Evolutionary conservation across 2,113 vertebrate genomes (phyloP), one percentile per base, ranked within the genome.

Genomic region (Acanthochromis polyacanthus): DNA sequence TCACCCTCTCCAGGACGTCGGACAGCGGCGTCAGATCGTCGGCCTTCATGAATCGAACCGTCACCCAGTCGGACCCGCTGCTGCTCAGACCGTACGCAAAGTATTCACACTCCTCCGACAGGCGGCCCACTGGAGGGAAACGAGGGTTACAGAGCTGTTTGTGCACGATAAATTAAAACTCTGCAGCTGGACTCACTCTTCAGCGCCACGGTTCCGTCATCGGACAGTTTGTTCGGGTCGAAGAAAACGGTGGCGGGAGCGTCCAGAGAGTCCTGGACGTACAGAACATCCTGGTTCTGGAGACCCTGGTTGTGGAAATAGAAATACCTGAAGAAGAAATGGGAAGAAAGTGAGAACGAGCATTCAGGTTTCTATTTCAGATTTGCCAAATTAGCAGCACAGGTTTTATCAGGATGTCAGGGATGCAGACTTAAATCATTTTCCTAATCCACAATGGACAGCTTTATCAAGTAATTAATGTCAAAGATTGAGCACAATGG

Each of bases 1-100:
- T 95, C 12, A 95, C 93, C 69, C 93, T 87, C 77, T 95, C 92
- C 81, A 95, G 91, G 0, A 89, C 59, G 4, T 95, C 95, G 2
- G 93, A 80, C 73, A 95, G 89, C 0, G 46, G 3, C 1, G 57
- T 86, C 40, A 91, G 91, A 67, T 94, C 91, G 3, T 93, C 90
- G 0, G 81, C 94, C 45, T 87, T 93, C 87, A 95, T 72, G 80
- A 95, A 93, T 16, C 2, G 83, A 53, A 95, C 74, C 0, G 90
- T 94, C 19, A 94, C 94, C 95, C 95, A 95, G 80, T 95, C 95
- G 0, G 95, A 95, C 17, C 94, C 95, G 0, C 92, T 92, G 75
- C 87, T 89, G 83, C 94, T 95, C 85, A 95, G 65, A 15, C 95
- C 94, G 2, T 95, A 95, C 0, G 94, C 95, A 22, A 95, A 94